Evolutionary conservation across 2,888 invertebrate genomes (phyloP).

Genomic region (Syrphus vitripennis): DNA sequence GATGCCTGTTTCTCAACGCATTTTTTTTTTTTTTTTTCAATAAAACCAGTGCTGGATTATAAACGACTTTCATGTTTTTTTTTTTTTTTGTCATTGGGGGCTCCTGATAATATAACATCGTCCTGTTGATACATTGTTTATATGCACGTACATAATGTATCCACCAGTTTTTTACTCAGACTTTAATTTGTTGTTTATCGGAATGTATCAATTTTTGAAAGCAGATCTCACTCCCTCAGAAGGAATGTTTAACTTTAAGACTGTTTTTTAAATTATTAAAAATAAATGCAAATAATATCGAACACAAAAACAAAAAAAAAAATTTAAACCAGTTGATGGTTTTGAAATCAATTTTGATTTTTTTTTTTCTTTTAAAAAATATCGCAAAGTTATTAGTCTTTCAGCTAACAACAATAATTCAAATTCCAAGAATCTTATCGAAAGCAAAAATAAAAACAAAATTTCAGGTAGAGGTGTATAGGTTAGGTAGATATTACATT

Average conservation of each 20-base stretch:
- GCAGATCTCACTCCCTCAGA: too few relatives aligned
- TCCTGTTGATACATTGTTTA: too few relatives aligned
- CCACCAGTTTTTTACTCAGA: too few relatives aligned
- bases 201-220: too few relatives aligned
- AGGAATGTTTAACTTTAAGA: too few relatives aligned
- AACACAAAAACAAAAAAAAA: not conserved
- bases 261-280: not conserved
- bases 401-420: not conserved
- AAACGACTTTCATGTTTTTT: not conserved
- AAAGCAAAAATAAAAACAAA: constrained; percentile 14
- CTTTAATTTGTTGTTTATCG: too few relatives aligned
- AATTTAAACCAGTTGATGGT: not conserved
- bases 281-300: not conserved
- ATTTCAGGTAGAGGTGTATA: too few relatives aligned
- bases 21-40: not conserved
- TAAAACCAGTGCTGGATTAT: not conserved
- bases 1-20: constrained; percentile 10
- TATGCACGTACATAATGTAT: too few relatives aligned
- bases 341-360: not conserved
- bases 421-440: not conserved
- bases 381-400: not conserved
- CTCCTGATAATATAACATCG: not conserved
- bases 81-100: not conserved
- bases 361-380: not conserved
- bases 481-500: constrained; percentile 13